Base-by-base conservation (phyloP, 2,113 vertebrate genomes). In the Cettia cetti region DNA sequence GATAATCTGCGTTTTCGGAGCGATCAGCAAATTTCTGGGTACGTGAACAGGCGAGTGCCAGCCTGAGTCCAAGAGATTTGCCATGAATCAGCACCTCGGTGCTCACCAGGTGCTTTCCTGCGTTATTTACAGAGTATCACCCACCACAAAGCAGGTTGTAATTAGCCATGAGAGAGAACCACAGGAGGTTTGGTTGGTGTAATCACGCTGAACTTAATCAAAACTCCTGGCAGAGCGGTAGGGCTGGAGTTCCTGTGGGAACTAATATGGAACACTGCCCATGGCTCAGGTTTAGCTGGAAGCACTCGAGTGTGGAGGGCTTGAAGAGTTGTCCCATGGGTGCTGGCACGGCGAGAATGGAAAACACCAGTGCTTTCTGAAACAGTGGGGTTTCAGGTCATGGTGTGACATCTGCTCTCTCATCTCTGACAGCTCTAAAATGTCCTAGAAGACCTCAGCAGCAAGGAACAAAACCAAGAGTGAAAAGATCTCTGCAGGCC, bases 1-100 rank as follows among this genome's bases (percentile, higher is more conserved):
- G 88, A 96, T 95, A 93, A 95, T 92, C 92, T 95, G 72, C 72
- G 8, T 81, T 96, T 96, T 84, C 90, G 61, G 90, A 76, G 69
- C 3, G 65, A 96, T 96, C 96, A 96, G 95, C 96, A 97, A 90
- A 94, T 96, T 96, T 97, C 80, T 24, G 26, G 56, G 93, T 86
- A 92, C 92, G 3, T 96, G 96, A 97, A 96, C 93, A 96, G 96
- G 95, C 96, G 92, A 90, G 96, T 92, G 89, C 88, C 95, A 93
- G 88, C 76, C 92, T 89, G 95, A 95, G 79, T 4, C 92, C 92
- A 78, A 47, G 81, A 93, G 90, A 96, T 96, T 93, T 97, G 90
- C 95, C 95, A 96, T 96, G 95, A 96, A 96, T 96, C 96, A 97
- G 96, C 96, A 95, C 86, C 72, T 86, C 68, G 83, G 59, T 86